These are phyloP conservation scores for Pentamera pediparva DNA, from an alignment of 53 echinoderm and acorn worm genomes.

Conservation along the genomic window DNA sequence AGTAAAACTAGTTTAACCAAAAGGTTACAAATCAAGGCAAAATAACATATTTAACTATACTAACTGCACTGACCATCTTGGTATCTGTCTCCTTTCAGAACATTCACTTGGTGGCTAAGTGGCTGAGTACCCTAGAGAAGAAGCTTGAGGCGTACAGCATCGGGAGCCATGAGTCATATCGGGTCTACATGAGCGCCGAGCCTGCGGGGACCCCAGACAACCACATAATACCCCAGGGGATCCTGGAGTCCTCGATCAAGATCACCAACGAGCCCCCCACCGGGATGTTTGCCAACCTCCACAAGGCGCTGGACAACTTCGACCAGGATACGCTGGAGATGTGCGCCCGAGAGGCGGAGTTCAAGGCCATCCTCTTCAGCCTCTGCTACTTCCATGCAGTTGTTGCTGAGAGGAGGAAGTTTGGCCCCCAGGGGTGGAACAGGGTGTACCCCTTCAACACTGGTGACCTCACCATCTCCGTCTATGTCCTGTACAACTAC, in stretches of 20 bases:
- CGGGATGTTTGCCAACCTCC: slow-evolving; percentile 98
- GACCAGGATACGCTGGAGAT: slow-evolving; percentile 98
- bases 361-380: slow-evolving; percentile 92
- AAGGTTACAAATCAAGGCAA: too few species aligned
- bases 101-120: slow-evolving; percentile 99
- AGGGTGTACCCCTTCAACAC: slow-evolving; percentile 96
- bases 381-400: slow-evolving; percentile 99
- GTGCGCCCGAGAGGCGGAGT: slow-evolving; percentile 98
- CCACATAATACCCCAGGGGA: slow-evolving; percentile 73
- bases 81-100: slow-evolving; percentile 40
- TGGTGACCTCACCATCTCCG: slow-evolving; percentile 95
- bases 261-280: slow-evolving; percentile 99
- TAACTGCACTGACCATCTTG: too few species aligned
- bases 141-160: slow-evolving; percentile 80
- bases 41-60: too few species aligned
- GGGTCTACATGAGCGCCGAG: slow-evolving; percentile 98
- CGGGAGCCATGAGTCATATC: slow-evolving; percentile 76
- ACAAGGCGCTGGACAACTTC: slow-evolving; percentile 94
- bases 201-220: slow-evolving; percentile 81
- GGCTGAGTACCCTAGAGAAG: slow-evolving; percentile 95
- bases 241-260: slow-evolving; percentile 95
- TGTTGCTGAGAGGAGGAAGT: slow-evolving; percentile 93
- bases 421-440: slow-evolving; percentile 98
- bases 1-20: too few species aligned
- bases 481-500: slow-evolving; percentile 97